A percentile compares a stretch with the other conserved stretches of the same genome.
Conservation (phyloP, 2,797 vertebrate species). For the Catostomus latipinnis region DNA sequence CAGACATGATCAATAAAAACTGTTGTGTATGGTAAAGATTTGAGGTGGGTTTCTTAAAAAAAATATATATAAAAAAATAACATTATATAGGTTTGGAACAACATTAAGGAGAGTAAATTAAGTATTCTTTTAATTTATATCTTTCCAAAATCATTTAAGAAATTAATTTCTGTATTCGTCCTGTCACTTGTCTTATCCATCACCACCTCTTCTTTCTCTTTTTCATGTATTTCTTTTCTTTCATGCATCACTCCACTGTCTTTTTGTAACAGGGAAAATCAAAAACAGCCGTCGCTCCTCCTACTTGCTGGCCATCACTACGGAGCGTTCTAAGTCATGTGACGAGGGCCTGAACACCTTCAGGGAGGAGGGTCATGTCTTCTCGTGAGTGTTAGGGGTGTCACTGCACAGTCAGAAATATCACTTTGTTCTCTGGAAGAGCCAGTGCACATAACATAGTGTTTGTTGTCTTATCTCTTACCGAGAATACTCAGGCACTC, state of each 20-base stretch:
- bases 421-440: background rate
- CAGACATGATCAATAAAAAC: no score
- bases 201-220: background rate
- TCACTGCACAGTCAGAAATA: background rate
- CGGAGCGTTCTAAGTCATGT: slow-evolving; percentile 87
- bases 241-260: background rate
- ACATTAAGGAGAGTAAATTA: no score
- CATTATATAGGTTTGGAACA: no score
- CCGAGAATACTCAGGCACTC: background rate
- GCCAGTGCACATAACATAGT: background rate
- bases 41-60: no score
- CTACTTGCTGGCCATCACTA: slow-evolving; percentile 86
- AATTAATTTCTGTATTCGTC: background rate
- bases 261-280: slow-evolving; percentile 76
- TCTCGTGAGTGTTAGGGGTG: slow-evolving; percentile 71
- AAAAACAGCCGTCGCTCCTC: slow-evolving; percentile 84
- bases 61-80: no score
- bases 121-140: background rate
- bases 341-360: slow-evolving; percentile 87
- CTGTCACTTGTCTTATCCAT: background rate
- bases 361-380: slow-evolving; percentile 79
- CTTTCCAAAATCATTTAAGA: background rate
- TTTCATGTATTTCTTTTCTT: background rate
- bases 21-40: no score
- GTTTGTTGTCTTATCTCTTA: background rate